Evolutionary conservation across 2,797 vertebrate genomes (phyloP), one percentile per base, ranked within the genome.

Genomic region (Percopsis omiscomaycus): DNA sequence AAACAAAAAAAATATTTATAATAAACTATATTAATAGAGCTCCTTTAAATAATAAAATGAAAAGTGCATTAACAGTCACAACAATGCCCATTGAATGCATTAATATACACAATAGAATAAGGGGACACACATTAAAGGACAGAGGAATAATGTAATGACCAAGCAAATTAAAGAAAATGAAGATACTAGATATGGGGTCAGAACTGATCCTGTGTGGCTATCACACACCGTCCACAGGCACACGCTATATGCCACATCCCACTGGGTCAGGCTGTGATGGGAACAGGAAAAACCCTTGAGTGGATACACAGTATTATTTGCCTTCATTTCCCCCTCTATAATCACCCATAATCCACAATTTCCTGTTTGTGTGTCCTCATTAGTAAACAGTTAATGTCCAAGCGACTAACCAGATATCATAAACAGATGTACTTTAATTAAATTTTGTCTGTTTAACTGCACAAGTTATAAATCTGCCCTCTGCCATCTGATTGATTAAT

Each of bases 381-480:
- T 79, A 73, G 66, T 65, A 75, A 80, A 78, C 66, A 68, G 72
- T 85, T 78, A 79, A 42, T 6, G 29, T 62, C 62, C 16, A 65
- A 11, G 54, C 16, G 28, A 46, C 9, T 51, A 52, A 74, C 11
- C 79, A 84, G 81, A 81, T 66, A 64, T 68, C 71, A 30, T 74
- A 68, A 77, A 64, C 66, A 69, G 68, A 60, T 76, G 56, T 67
- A 68, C 47, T 2, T 0, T 81, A 83, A 88, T 59, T 14, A 2
- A 15, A 54, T 86, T 85, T 69, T 75, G 69, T 56, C 56, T 28
- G 15, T 11, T 0, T 69, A 68, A 81, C 62, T 75, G 72, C 81
- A 69, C 45, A 66, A 55, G 4, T 77, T 73, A 85, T 81, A 78
- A 73, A 87, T 84, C 58, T 75, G 71, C 29, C 49, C 55, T 76